Base-by-base conservation (phyloP, 2,888 invertebrate species). In the Cantharis rustica region DNA sequence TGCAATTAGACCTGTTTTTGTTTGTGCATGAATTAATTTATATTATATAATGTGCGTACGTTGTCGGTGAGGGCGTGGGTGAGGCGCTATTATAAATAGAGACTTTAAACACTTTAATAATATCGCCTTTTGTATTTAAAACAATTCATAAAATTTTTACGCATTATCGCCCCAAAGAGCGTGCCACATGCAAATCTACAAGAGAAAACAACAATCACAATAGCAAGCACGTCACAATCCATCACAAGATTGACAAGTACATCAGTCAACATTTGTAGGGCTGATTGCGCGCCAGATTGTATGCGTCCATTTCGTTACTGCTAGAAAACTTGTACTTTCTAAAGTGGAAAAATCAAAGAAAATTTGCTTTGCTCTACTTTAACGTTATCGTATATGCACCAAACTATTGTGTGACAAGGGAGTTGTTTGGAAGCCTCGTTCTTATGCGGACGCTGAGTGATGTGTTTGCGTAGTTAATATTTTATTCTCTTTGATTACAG, bases 241-340 rank as follows among this genome's bases (percentile, higher is more conserved):
- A 84, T 85, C 86, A 85, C 83, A 78, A 85, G 84, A 83, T 84
- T 86, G 87, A 87, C 86, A 86, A 87, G 87, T 87, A 87, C 87
- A 86, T 87, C 85, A 86, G 88, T 87, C 86, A 88, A 88, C 87
- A 88, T 88, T 88, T 87, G 84, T 86, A 82, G 83, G 84, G 84
- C 84, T 87, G 87, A 87, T 87, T 87, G 86, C 85, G 83, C 79
- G 79, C 73, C 79, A 80, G 81, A 80, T 80, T 80, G 76, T 80
- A 80, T 68, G 64, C 71, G 77, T 73, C 79, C 79, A 79, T 77
- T 63, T 63, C 47, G 63, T 66, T 66, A 71, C 63, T 47, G 17
- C 20, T 62, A 69, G n/a, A 47, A 47, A 47, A n/a, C 7, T 47
- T 47, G n/a, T 47, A 47, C 47, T 47, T 47, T 47, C 47, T n/a